Percentiles rank a stretch among this genome's conserved stretches.
phyloP scores from a whole-genome alignment of 2,888 invertebrate species.

The Mimas tiliae region DNA sequence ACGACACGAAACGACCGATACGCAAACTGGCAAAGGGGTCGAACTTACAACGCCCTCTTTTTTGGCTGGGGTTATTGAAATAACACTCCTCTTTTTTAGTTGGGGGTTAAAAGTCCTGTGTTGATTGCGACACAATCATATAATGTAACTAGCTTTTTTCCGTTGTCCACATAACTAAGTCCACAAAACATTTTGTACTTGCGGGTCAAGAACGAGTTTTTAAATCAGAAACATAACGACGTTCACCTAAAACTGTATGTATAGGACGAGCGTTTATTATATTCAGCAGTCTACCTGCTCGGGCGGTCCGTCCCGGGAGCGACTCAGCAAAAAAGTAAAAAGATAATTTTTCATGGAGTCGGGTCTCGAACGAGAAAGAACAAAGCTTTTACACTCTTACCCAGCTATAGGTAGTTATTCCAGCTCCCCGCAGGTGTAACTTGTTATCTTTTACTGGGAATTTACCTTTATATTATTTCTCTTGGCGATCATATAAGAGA shows the following conservation, averaged over 20 bases:
- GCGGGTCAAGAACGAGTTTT: conserved; percentile 27
- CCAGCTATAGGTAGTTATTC: conserved; percentile 78
- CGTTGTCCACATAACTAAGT: background rate
- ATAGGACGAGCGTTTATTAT: conserved; percentile 64
- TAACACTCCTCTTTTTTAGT: too few species aligned
- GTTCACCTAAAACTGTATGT: conserved; percentile 45
- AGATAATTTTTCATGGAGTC: conserved; percentile 77
- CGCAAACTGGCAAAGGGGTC: too few species aligned
- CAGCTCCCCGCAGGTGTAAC: conserved; percentile 75
- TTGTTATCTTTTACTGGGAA: conserved; percentile 75
- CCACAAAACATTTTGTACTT: conserved; percentile 18
- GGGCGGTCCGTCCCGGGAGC: conserved; percentile 63
- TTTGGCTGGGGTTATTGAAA: too few species aligned
- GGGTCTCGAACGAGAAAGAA: conserved; percentile 71
- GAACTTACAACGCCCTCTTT: too few species aligned
- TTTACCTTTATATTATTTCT: conserved; percentile 62
- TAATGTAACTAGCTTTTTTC: conserved; percentile 6
- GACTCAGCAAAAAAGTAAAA: conserved; percentile 78
- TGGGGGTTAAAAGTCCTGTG: background rate
- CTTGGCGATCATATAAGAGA: conserved; percentile 51
- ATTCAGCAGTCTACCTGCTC: conserved; percentile 75
- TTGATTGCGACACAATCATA: conserved; percentile 11
- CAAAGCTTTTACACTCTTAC: conserved; percentile 76
- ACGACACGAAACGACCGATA: too few species aligned
- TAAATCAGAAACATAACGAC: conserved; percentile 31